Base-by-base conservation (phyloP, 1,140 invertebrate species). In the Leptoteleia sp. region DNA sequence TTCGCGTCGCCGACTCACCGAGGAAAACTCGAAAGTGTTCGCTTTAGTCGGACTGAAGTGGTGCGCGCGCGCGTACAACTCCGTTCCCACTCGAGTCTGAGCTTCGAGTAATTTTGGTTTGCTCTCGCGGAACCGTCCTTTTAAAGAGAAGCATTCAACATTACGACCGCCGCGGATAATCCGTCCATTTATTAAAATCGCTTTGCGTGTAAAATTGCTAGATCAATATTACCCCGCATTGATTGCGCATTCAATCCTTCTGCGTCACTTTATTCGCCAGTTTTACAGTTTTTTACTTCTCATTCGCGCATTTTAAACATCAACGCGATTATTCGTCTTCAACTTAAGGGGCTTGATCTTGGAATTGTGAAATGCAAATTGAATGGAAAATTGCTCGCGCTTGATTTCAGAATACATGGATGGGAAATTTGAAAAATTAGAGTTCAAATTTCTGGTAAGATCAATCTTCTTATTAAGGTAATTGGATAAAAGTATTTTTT, bases 1-100 rank as follows among this genome's bases (percentile, higher is more conserved):
- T 52, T 33, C 40, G 81, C 17, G 71, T 79, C 5, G 72, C 50
- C 4, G 76, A 82, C 4, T 59, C 81, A 4, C 54, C 25, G 81
- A 25, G 54, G 82, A 15, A 67, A 82, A 68, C 40, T 68, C 81
- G 29, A 83, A 73, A 65, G 47, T 72, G 47, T 73, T 42, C 47
- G n/a, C 29, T 57, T 29, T 52, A 73, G 61, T 65, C 43, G 13
- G 37, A 15, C 22, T 76, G 19, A 55, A 76, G 62, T 45, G 15
- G 27, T 5, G n/a, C n/a, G n/a, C n/a, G n/a, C 47, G 16, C 61
- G 25, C 33, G 50, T 50, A 76, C 54, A 75, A 50, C 52, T 50
- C 40, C 54, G 12, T 42, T 31, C 45, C 31, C 47, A 54, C 25
- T 11, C 67, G 37, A 54, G 38, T 52, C 35, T 12, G 43, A 17